Evolutionary conservation across 2,113 vertebrate species (phyloP).

Genomic region (Labrus mixtus): DNA sequence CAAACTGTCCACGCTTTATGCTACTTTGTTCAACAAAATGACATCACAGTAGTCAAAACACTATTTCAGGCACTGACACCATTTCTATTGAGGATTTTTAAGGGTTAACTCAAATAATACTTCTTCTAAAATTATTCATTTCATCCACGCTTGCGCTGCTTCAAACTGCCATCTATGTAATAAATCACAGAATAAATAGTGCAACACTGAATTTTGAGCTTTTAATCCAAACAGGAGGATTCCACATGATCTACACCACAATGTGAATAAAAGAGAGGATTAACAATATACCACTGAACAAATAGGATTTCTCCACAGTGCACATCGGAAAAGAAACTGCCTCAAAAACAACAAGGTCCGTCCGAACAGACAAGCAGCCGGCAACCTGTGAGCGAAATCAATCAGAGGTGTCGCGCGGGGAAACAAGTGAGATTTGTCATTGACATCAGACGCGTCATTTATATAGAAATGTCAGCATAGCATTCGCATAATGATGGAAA

Average conservation of each 20-base stretch:
- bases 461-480: conserved; percentile 78
- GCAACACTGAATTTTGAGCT: no score
- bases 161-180: no score
- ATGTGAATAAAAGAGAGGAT: neutral
- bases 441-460: conserved; percentile 74
- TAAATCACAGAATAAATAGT: no score
- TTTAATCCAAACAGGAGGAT: no score
- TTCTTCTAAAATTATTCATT: no score
- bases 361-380: conserved; percentile 60
- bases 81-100: no score
- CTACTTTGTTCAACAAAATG: no score
- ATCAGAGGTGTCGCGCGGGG: conserved; percentile 64
- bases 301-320: conserved; percentile 23
- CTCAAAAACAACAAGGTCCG: conserved; percentile 58
- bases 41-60: no score
- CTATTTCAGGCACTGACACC: no score
- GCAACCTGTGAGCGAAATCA: conserved; percentile 48
- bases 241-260: neutral
- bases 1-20: no score
- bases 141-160: no score
- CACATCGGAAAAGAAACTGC: conserved; percentile 21
- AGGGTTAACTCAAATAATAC: no score
- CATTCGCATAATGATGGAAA: conserved; percentile 81
- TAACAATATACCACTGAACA: conserved; percentile 28
- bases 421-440: conserved; percentile 76